Base-by-base conservation (phyloP, 1,140 invertebrate species). In the Alviniconcha marisindica region DNA sequence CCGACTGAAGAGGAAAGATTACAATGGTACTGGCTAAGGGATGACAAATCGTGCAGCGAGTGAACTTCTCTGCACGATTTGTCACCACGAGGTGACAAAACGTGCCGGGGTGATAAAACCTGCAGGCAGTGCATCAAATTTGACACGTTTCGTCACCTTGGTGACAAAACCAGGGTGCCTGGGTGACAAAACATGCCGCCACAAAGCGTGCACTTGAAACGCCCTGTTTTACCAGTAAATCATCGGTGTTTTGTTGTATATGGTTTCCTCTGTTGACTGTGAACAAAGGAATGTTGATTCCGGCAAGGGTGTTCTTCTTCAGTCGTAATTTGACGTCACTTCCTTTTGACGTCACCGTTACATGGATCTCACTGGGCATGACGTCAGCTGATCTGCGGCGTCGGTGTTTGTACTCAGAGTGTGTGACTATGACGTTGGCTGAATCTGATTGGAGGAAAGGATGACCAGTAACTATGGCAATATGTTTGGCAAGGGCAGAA, bases 311-410 rank as follows among this genome's bases (percentile, higher is more conserved):
- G 40, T 80, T 80, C 10, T 60, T 33, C 21, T 48, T 44, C 33
- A 80, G 38, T 15, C 78, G 60, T 44, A 80, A 31, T 44, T 21
- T 66, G 78, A 44, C 56, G 56, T 69, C 78, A 44, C 40, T 60
- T 28, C 78, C 78, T 40, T 60, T 54, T 63, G 56, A 38, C 4
- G 33, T 80, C 56, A 80, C 15, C n/a, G 54, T 44, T 21, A 69
- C 33, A 28, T 63, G 56, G 44, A 80, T 40, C 24, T 63, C 48
- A 24, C 24, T 21, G 7, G 78, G 60, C 78, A 80, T 40, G 54
- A 21, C n/a, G 33, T 44, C 36, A 38, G 40, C 2, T 42, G 78
- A 44, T 18, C 73, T 48, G 24, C 40, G 73, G 14, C 15, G 73
- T 31, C 38, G 42, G 2, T 40, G 66, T 7, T 33, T 10, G 66